Evolutionary conservation across 2,888 invertebrate genomes (phyloP).

Genomic region (Sepiola atlantica): DNA sequence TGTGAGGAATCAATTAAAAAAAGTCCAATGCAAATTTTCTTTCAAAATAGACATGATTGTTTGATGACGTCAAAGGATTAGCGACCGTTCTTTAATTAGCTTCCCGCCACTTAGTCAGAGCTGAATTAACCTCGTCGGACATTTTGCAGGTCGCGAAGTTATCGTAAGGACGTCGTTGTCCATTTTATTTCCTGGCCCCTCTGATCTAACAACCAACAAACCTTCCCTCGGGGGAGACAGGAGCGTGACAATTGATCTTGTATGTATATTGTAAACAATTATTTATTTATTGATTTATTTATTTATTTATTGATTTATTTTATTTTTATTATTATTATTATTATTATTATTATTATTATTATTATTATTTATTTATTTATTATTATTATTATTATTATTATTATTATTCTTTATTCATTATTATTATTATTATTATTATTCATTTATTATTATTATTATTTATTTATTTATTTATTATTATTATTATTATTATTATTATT

Average conservation of each 20-base stretch:
- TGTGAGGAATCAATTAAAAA: too few species aligned
- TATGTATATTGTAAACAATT: not conserved
- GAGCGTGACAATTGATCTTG: not conserved
- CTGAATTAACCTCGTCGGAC: not conserved
- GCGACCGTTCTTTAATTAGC: not conserved
- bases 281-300: not conserved
- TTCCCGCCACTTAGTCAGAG: not conserved
- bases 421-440: too few species aligned
- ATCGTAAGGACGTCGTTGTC: not conserved
- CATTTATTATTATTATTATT: too few species aligned
- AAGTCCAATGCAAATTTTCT: too few species aligned
- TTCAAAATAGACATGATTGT: not conserved
- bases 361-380: too few species aligned
- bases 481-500: too few species aligned
- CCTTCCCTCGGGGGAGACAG: not conserved
- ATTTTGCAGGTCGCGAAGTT: slow-evolving; percentile 15
- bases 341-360: too few species aligned
- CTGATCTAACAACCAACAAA: not conserved
- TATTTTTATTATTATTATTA: too few species aligned
- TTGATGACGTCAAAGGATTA: not conserved
- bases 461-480: too few species aligned
- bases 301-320: too few species aligned
- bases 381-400: too few species aligned
- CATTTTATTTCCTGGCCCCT: not conserved
- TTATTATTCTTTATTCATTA: too few species aligned